A percentile compares a stretch with the other conserved stretches of the same genome.
phyloP scores from a whole-genome alignment of 2,888 invertebrate genomes.

The Cephonodes hylas region DNA sequence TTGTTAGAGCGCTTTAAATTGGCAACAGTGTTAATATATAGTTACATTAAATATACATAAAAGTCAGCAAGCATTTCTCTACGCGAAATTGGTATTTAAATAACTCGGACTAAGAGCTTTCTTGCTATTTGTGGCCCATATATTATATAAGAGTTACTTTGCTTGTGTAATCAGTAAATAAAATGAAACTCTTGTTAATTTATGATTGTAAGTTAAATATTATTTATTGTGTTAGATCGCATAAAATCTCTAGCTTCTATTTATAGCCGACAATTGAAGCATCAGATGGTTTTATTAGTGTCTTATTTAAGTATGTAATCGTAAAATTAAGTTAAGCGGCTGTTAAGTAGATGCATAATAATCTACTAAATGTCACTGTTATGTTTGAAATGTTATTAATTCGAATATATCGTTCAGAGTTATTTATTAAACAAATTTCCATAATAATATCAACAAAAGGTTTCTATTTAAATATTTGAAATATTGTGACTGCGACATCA shows the following conservation, averaged over 20 bases:
- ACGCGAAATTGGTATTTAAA: background rate
- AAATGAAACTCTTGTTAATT: background rate
- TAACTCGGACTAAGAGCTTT: background rate
- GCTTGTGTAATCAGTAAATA: background rate
- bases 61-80: background rate
- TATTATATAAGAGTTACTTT: background rate
- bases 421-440: too few species aligned
- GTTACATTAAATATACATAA: background rate
- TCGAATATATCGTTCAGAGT: too few species aligned
- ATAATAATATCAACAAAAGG: too few species aligned
- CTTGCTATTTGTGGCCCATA: background rate
- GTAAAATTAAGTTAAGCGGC: background rate
- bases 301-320: background rate
- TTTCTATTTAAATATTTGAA: too few species aligned
- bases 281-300: background rate
- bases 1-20: background rate
- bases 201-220: too few species aligned
- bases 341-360: background rate
- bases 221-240: background rate
- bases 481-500: too few species aligned
- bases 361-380: background rate
- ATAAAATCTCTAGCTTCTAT: background rate
- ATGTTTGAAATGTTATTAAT: background rate
- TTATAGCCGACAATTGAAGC: background rate
- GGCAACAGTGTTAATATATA: background rate